Evolutionary conservation across 2,888 invertebrate species (phyloP), one percentile per base, ranked within the genome.

Genomic region (Melitaea athalia): DNA sequence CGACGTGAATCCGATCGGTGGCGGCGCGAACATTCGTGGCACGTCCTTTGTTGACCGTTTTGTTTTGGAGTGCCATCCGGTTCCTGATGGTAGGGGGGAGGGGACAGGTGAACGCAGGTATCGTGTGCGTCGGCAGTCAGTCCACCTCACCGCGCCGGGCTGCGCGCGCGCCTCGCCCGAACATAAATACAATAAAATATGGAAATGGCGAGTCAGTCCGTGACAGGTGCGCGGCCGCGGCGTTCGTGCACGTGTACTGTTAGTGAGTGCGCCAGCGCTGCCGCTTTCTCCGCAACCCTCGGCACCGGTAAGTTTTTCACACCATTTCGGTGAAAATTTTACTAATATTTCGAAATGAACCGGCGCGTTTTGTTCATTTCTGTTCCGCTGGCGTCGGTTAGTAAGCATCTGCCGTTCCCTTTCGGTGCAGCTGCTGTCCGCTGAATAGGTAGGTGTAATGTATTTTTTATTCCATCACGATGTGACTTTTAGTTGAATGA

Each of bases 61-160:
- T 92, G 92, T 92, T 92, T 92, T 92, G 92, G 89, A 91, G 87
- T 85, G 87, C 88, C 91, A 91, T 92, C 91, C 91, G 91, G 92
- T 91, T 92, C 91, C 91, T 91, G 87, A 86, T 88, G 86, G 88
- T 83, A 85, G 89, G 85, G 88, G 86, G 79, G 88, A 87, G 91
- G 90, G 91, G 89, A 88, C 89, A 91, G 91, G 91, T 88, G 91
- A 86, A 88, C 88, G 88, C 89, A 91, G 91, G 92, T 89, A 89
- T 86, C 85, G 89, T 84, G 86, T 84, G 86, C 87, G 83, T 80
- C 82, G 84, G 81, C 83, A 84, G 84, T 86, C 90, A 91, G 92
- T 92, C 85, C 86, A 84, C 83, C 83, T 84, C 88, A 79, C 81
- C 84, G 87, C 85, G 86, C 79, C 86, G 87, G 78, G 79, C 84